Conservation (phyloP, 2,888 invertebrate species). For the Brenthis daphne region DNA sequence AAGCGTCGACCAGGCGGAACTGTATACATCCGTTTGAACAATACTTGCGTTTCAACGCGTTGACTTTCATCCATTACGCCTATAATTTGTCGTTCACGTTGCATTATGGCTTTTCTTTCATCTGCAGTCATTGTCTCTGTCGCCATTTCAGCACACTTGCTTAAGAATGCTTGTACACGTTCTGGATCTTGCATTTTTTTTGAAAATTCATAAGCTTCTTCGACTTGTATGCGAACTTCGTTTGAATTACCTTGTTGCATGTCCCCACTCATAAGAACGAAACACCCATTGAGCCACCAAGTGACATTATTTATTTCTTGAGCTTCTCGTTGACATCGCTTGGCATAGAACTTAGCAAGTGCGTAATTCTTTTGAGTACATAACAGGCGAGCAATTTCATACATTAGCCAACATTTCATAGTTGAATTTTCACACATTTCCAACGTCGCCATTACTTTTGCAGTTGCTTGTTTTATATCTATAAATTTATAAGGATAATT, state of each 20-base stretch:
- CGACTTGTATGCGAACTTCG: constrained; percentile 70
- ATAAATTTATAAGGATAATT: constrained; percentile 73
- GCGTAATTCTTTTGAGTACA: constrained; percentile 73
- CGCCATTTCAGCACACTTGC: constrained; percentile 69
- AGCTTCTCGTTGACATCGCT: constrained; percentile 72
- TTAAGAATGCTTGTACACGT: constrained; percentile 66
- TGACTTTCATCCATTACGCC: constrained; percentile 62
- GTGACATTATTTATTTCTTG: constrained; percentile 61
- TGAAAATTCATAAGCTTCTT: constrained; percentile 69
- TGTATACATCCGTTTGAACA: constrained; percentile 71
- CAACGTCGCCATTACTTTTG: constrained; percentile 58
- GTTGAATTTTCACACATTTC: constrained; percentile 76
- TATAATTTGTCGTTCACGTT: constrained; percentile 63
- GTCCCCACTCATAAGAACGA: constrained; percentile 72
- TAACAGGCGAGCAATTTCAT: constrained; percentile 68
- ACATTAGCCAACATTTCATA: constrained; percentile 76
- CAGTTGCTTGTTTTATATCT: constrained; percentile 66
- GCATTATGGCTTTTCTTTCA: constrained; percentile 65
- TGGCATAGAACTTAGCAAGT: constrained; percentile 72
- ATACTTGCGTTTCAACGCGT: constrained; percentile 61
- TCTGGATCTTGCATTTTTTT: constrained; percentile 70
- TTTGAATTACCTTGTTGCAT: constrained; percentile 77
- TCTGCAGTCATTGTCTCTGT: constrained; percentile 60
- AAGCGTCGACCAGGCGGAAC: constrained; percentile 67
- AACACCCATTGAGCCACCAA: constrained; percentile 75